Evolutionary conservation across 2,797 vertebrate species (phyloP).

Genomic region (Poecilia wingei): DNA sequence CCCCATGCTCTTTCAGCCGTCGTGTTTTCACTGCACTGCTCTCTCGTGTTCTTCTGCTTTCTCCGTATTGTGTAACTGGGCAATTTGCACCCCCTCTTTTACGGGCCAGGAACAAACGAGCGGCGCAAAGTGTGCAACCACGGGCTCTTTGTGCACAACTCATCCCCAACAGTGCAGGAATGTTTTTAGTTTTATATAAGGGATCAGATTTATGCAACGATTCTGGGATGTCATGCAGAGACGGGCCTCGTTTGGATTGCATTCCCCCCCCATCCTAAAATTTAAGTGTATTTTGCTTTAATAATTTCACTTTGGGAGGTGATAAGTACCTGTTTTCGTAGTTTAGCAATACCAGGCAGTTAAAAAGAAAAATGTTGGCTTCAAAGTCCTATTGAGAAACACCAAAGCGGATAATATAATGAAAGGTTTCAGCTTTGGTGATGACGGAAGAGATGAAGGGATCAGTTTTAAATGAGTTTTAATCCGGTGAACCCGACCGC

Average conservation of each 20-base stretch:
- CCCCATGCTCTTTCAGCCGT: neutral
- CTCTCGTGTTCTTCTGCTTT: slow-evolving; percentile 21
- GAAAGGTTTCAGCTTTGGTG: slow-evolving; percentile 27
- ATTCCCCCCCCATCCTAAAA: slow-evolving; percentile 12
- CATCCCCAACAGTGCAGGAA: slow-evolving; percentile 41
- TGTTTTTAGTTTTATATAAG: slow-evolving; percentile 70
- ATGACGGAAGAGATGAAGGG: slow-evolving; percentile 43
- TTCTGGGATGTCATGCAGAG: slow-evolving; percentile 35
- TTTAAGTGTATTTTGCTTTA: slow-evolving; percentile 33
- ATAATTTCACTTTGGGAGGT: slow-evolving; percentile 33
- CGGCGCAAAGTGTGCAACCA: slow-evolving; percentile 31
- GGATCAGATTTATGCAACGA: slow-evolving; percentile 55
- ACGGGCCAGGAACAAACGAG: slow-evolving; percentile 49
- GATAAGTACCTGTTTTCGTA: slow-evolving; percentile 38
- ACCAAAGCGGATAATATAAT: slow-evolving; percentile 51
- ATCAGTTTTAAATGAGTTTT: slow-evolving; percentile 60
- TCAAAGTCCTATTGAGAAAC: slow-evolving; percentile 32
- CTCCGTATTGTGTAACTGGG: slow-evolving; percentile 45
- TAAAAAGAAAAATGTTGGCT: slow-evolving; percentile 10
- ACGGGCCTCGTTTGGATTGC: slow-evolving; percentile 7
- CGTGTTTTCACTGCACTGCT: slow-evolving; percentile 33
- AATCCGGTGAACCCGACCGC: slow-evolving; percentile 61
- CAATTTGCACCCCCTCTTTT: slow-evolving; percentile 55
- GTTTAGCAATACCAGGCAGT: slow-evolving; percentile 22
- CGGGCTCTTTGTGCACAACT: slow-evolving; percentile 41